Evolutionary conservation across 1,140 invertebrate genomes (phyloP), one percentile per base, ranked within the genome.

Genomic region (Gonioctena quinquepunctata): DNA sequence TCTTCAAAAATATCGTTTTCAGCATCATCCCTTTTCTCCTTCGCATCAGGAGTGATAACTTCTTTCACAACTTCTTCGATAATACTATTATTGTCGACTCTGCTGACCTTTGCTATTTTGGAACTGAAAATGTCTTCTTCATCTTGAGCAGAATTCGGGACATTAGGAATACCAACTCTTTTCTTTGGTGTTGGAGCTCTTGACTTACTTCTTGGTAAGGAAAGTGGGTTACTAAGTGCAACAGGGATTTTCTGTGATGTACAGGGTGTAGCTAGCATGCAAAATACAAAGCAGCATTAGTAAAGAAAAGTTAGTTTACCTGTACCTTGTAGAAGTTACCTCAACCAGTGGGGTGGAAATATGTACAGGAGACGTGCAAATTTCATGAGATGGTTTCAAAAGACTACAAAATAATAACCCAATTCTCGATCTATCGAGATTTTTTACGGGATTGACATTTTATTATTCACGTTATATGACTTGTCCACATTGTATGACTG

Each of bases 261-360:
- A 49, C 23, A 13, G 22, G 28, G 61, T 63, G 61, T n/a, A n/a
- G n/a, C 79, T 81, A 79, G 71, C 79, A 80, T 81, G 79, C 79
- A 81, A 80, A 80, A 79, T 76, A 77, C 61, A 76, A 77, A 74
- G 75, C 70, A 48, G 59, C 54, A 69, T 77, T 79, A 79, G 70
- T 42, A 69, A 61, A 66, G 49, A 69, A 72, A 71, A 66, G 42
- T 67, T 59, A 67, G 66, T 54, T 65, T 8, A 65, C 48, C 42
- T 28, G n/a, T 65, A 8, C 23, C 48, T 16, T 25, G 48, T n/a
- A 8, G 13, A 13, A 0, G 11, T 22, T 4, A 26, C 49, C 48
- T 52, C 48, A 54, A 65, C 48, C 63, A 65, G 26, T 23, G 8
- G 25, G 16, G 3, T 1, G 23, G 0, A 26, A 3, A n/a, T 42